Conservation (phyloP, 2,888 invertebrate species). For the Drosophila barbarae region DNA sequence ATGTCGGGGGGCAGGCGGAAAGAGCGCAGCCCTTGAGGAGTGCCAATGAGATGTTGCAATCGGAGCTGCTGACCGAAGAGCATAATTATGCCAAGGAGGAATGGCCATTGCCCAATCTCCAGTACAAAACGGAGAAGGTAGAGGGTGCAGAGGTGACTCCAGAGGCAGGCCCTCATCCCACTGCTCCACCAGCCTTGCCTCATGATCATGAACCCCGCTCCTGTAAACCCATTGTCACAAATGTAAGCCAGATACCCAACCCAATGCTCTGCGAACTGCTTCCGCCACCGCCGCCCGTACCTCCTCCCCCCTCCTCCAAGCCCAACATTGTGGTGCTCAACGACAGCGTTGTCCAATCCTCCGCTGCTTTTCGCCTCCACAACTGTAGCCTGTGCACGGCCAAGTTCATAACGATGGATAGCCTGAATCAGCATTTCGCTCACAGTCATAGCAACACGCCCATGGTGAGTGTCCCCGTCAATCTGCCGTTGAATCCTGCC, state of each 20-base stretch:
- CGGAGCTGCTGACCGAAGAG: conserved; percentile 74
- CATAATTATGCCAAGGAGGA: conserved; percentile 79
- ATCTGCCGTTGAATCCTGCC: conserved; percentile 26
- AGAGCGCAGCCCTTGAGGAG: conserved; percentile 26
- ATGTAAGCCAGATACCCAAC: conserved; percentile 73
- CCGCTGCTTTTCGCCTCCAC: conserved; percentile 74
- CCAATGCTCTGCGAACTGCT: conserved; percentile 57
- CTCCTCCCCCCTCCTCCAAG: conserved; percentile 48
- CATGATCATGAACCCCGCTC: conserved; percentile 51
- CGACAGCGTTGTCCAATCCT: conserved; percentile 78
- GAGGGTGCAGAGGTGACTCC: conserved; percentile 51
- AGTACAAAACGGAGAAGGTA: conserved; percentile 76
- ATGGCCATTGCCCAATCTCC: conserved; percentile 64
- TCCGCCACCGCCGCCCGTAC: conserved; percentile 27
- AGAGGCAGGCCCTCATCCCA: neutral
- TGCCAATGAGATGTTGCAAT: conserved; percentile 67
- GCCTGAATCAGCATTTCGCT: conserved; percentile 69
- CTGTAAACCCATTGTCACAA: conserved; percentile 74
- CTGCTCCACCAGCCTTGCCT: neutral
- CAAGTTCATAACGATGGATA: conserved; percentile 76
- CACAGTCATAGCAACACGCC: conserved; percentile 60
- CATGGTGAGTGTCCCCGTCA: conserved; percentile 72
- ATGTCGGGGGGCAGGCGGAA: conserved; percentile 53
- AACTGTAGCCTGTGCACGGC: conserved; percentile 74
- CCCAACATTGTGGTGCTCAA: conserved; percentile 79